These are phyloP conservation scores for Polydrusus tereticollis DNA, from an alignment of 2,888 invertebrate genomes.

Conservation along the genomic window DNA sequence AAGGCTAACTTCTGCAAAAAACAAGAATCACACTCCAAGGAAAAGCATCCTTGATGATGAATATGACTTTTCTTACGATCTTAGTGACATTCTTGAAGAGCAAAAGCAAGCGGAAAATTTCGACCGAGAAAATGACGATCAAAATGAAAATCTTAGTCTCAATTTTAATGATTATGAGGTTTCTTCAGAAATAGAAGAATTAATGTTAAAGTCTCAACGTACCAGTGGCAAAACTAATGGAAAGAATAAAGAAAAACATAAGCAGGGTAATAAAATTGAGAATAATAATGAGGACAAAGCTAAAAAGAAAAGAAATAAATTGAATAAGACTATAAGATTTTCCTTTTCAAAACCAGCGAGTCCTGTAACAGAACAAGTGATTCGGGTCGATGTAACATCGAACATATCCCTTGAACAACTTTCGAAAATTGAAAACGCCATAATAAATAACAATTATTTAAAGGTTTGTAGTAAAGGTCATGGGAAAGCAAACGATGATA, in stretches of 20 bases:
- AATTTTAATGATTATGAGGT: slow-evolving; percentile 56
- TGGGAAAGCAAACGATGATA: not conserved
- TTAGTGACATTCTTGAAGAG: slow-evolving; percentile 14
- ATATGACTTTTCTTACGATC: slow-evolving; percentile 24
- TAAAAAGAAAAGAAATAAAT: slow-evolving; percentile 52
- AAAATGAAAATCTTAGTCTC: slow-evolving; percentile 37
- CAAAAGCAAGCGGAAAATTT: not conserved
- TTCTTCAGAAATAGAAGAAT: slow-evolving; percentile 60
- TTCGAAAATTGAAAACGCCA: too few relatives aligned
- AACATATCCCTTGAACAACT: slow-evolving; percentile 58
- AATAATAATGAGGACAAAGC: slow-evolving; percentile 31
- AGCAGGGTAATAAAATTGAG: slow-evolving; percentile 35
- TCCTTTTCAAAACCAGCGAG: slow-evolving; percentile 63
- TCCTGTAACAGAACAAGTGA: slow-evolving; percentile 64
- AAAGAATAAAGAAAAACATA: slow-evolving; percentile 25
- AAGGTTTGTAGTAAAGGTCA: too few relatives aligned
- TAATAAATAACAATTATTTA: not conserved
- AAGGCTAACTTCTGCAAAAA: slow-evolving; percentile 57
- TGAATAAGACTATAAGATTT: slow-evolving; percentile 60
- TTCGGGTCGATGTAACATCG: slow-evolving; percentile 65
- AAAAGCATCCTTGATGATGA: slow-evolving; percentile 35
- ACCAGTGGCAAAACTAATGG: slow-evolving; percentile 11
- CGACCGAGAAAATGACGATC: slow-evolving; percentile 14
- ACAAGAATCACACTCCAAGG: slow-evolving; percentile 8
- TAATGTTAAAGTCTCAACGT: slow-evolving; percentile 52